Evolutionary conservation across 2,113 vertebrate species (phyloP).

Genomic region (Lepus europaeus): DNA sequence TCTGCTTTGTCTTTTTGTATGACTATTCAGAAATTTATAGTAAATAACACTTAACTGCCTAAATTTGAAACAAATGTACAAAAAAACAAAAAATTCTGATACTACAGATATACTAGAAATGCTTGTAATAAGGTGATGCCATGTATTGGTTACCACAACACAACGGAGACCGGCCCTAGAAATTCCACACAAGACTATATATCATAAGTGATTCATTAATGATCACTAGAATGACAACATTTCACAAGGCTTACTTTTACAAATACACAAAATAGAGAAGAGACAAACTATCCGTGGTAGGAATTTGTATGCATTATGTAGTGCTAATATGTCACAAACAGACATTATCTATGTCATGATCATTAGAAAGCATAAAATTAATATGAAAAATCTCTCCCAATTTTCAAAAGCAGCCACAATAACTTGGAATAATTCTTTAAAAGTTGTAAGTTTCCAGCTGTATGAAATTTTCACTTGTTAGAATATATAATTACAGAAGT

Average conservation of each 20-base stretch:
- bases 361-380: neutral
- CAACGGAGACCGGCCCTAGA: too few species aligned
- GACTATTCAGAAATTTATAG: neutral
- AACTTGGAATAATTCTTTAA: conserved; percentile 41
- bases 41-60: neutral
- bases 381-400: conserved; percentile 46
- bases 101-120: neutral
- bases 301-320: neutral
- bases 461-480: neutral
- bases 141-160: neutral
- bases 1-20: neutral
- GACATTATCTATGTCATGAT: fast-evolving
- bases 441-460: conserved; percentile 42
- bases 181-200: neutral
- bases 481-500: neutral
- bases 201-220: neutral
- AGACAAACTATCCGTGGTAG: neutral
- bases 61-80: neutral
- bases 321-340: neutral
- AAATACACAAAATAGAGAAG: neutral
- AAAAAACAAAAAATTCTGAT: neutral
- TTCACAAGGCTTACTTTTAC: neutral
- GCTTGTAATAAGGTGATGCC: neutral
- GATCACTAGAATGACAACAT: neutral
- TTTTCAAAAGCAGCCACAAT: neutral